Percentiles rank a stretch among this genome's conserved stretches.
These are phyloP conservation scores for Eristalinus aeneus DNA, from an alignment of 2,888 invertebrate genomes.

Conservation along the genomic window DNA sequence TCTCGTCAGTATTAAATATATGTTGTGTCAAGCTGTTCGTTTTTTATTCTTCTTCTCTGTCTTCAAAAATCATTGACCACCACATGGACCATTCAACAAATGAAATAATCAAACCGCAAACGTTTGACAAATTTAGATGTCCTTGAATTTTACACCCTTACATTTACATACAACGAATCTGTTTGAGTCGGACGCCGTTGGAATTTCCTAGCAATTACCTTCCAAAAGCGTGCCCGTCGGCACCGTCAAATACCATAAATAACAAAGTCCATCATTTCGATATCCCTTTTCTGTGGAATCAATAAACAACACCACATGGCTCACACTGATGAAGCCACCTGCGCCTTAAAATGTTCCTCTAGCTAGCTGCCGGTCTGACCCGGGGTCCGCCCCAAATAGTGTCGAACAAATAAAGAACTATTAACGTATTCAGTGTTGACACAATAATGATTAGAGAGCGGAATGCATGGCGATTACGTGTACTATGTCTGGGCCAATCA, in stretches of 20 bases:
- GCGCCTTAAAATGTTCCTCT: not conserved
- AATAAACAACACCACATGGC: constrained; percentile 9
- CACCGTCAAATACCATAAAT: constrained; percentile 4
- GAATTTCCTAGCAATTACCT: constrained; percentile 15
- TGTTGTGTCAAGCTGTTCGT: too few relatives aligned
- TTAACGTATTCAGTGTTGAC: constrained; percentile 59
- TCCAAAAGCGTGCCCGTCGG: not conserved
- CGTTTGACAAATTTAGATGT: not conserved
- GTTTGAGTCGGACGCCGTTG: not conserved
- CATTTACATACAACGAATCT: not conserved
- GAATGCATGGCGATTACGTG: constrained; percentile 58
- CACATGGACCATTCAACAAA: not conserved
- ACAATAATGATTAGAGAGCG: constrained; percentile 44
- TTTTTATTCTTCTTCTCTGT: too few relatives aligned
- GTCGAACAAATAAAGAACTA: constrained; percentile 31
- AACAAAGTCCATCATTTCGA: not conserved
- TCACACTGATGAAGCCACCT: constrained; percentile 8
- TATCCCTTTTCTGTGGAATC: constrained; percentile 6
- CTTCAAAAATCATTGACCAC: too few relatives aligned
- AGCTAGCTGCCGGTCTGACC: not conserved
- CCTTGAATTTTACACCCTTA: constrained; percentile 4
- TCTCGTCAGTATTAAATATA: too few relatives aligned
- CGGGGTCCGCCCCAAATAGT: constrained; percentile 9
- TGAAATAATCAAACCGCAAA: not conserved
- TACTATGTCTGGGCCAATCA: constrained; percentile 45